Evolutionary conservation across 2,888 invertebrate genomes (phyloP), one percentile per base, ranked within the genome.

Genomic region (Leuctra nigra): DNA sequence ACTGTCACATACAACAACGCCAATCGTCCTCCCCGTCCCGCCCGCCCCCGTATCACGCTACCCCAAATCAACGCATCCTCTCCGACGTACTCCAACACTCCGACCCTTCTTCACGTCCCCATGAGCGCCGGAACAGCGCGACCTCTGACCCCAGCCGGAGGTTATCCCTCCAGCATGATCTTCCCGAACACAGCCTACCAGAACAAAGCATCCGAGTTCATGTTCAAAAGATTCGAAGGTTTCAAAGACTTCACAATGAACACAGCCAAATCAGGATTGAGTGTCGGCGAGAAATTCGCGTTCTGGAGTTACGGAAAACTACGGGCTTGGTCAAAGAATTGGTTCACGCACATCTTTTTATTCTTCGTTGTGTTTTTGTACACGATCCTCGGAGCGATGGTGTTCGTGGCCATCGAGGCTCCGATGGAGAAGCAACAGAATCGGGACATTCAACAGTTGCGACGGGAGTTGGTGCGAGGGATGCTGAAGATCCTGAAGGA

Each of bases 311-410:
- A 89, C 68, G 53, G 46, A 18, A 56, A 58, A 47, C 54, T 91
- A 61, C 82, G 86, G 67, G 74, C 81, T 55, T 82, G 84, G 75
- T 91, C 91, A 1, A 83, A 81, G 66, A 82, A 81, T 67, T 92
- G 92, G 91, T 91, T 93, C 69, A 92, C 92, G 36, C 92, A 93
- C 72, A 82, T 91, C 60, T 91, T 91, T 70, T 77, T 94, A 66
- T 80, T 87, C 65, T 69, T 88, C 64, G 82, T 92, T 64, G 79
- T 94, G 59, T 73, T 84, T 55, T 70, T 84, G 54, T 95, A 92
- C 71, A 91, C 87, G 65, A 75, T 87, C 58, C 81, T 87, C 25
- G 95, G 95, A 24, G 94, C 91, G 1, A 73, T 83, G 47, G 73
- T 91, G 29, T 93, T 95, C 70, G 78, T 82, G 66, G 77, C 83